Evolutionary conservation across 2,888 invertebrate genomes (phyloP), one percentile per base, ranked within the genome.

Genomic region (Alloscopus bannaensis): DNA sequence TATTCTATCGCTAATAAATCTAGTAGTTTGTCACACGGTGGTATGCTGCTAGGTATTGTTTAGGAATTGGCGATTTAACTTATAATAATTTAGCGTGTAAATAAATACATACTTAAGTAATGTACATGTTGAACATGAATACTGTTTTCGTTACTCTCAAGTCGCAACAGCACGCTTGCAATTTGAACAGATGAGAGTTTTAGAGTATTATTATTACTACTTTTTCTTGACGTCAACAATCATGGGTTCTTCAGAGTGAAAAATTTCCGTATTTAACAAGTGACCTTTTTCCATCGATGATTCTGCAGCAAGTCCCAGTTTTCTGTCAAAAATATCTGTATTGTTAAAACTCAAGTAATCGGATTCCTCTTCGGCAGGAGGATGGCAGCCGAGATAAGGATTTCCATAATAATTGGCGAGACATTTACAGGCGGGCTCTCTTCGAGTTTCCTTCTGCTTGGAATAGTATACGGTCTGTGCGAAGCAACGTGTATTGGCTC

Each of bases 361-460:
- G 1, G 26, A 18, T 55, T 81, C 81, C 50, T 57, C 68, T 28
- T 36, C 29, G 3, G 70, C 57, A 8, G 79, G 79, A 31, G 68
- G 68, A n/a, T 28, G 40, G 45, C 81, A 73, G 47, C 75, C 75
- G 40, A 78, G 18, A 52, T 81, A 81, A n/a, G 81, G 81, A 72
- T 81, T 81, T 50, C 78, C 78, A 28, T 65, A 40, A 45, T 70
- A 78, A n/a, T 76, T 72, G 13, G 65, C 62, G 4, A 55, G 50
- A 36, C 81, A 81, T 77, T 72, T 81, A 24, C 81, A 81, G 6
- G 75, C 81, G 40, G 81, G 81, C 18, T 81, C 81, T 20, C 75
- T 36, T 18, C 76, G 20, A n/a, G 71, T 55, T 18, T 75, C 75
- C 24, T 76, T 75, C 22, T 65, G 65, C n/a, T 66, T 81, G 16